These are phyloP conservation scores for Corythornis leucogaster DNA, from an alignment of 2,797 vertebrate species.

Conservation along the genomic window DNA sequence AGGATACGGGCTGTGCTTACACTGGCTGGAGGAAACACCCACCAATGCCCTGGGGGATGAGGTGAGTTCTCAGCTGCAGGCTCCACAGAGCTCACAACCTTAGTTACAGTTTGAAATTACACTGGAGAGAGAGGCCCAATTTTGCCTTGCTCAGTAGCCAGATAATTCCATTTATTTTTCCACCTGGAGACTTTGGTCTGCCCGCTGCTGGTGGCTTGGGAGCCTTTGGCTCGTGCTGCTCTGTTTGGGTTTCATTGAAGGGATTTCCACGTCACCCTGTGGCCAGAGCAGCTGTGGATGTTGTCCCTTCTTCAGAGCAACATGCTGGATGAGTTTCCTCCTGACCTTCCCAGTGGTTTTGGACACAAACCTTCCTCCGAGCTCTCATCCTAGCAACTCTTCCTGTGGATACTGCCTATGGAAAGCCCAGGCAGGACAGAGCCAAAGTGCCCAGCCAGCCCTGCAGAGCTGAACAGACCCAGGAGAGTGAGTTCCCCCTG, in stretches of 20 bases:
- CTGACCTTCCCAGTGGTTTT: background rate
- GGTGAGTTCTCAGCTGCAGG: background rate
- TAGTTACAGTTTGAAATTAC: background rate
- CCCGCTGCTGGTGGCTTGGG: constrained; percentile 1
- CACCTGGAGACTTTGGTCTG: constrained; percentile 21
- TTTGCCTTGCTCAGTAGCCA: background rate
- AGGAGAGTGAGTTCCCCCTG: background rate
- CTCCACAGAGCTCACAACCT: background rate
- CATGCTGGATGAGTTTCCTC: background rate
- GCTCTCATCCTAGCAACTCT: background rate
- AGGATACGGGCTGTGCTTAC: background rate
- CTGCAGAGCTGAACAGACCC: background rate
- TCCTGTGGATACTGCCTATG: background rate
- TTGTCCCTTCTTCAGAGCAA: background rate
- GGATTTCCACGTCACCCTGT: background rate
- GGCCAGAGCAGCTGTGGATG: constrained; percentile 41
- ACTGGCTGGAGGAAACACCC: background rate
- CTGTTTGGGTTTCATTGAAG: constrained; percentile 25
- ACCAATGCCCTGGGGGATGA: background rate
- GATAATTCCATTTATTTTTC: constrained; percentile 39
- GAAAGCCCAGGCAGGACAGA: background rate
- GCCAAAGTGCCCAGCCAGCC: background rate
- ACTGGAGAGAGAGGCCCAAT: background rate
- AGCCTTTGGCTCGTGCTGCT: background rate
- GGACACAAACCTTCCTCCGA: background rate